Conservation (phyloP, 1,140 invertebrate species). For the Drosophila melanica region DNA sequence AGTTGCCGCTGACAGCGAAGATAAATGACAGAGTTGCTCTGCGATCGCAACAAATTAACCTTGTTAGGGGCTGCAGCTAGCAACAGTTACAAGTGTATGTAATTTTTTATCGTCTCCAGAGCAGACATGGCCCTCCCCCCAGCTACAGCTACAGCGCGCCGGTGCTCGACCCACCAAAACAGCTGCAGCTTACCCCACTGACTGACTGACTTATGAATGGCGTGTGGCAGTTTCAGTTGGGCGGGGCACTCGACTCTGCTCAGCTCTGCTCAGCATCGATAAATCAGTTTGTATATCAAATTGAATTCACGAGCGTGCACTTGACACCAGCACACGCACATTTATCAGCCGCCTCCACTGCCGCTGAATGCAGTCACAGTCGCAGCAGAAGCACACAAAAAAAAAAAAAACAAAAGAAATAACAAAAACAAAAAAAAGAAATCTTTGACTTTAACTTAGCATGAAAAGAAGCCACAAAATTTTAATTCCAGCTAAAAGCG, state of each 20-base stretch:
- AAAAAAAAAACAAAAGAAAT: no score
- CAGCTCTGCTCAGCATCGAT: slow-evolving; percentile 55
- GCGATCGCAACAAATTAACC: slow-evolving; percentile 81
- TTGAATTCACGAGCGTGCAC: slow-evolving; percentile 80
- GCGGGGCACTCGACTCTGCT: neutral
- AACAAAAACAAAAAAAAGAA: slow-evolving; percentile 9
- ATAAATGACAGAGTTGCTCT: slow-evolving; percentile 76
- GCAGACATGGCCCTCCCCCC: slow-evolving; percentile 27
- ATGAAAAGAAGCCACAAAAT: slow-evolving; percentile 66
- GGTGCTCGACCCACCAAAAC: no score
- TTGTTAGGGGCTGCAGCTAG: slow-evolving; percentile 66
- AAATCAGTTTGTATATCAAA: slow-evolving; percentile 82
- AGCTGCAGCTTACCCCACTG: slow-evolving; percentile 19
- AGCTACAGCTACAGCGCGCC: no score
- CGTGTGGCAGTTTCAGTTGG: slow-evolving; percentile 50
- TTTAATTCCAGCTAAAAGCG: slow-evolving; percentile 79
- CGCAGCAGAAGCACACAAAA: neutral
- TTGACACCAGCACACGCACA: slow-evolving; percentile 77
- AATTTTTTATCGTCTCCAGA: slow-evolving; percentile 78
- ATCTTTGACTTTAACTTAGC: slow-evolving; percentile 47
- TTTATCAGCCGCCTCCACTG: slow-evolving; percentile 59
- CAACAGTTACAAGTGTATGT: slow-evolving; percentile 80
- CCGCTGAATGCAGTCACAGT: neutral
- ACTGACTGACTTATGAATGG: slow-evolving; percentile 77
- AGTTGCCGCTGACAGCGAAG: slow-evolving; percentile 75